Conservation (phyloP, 2,113 vertebrate species). For the Aphyosemion australe region DNA sequence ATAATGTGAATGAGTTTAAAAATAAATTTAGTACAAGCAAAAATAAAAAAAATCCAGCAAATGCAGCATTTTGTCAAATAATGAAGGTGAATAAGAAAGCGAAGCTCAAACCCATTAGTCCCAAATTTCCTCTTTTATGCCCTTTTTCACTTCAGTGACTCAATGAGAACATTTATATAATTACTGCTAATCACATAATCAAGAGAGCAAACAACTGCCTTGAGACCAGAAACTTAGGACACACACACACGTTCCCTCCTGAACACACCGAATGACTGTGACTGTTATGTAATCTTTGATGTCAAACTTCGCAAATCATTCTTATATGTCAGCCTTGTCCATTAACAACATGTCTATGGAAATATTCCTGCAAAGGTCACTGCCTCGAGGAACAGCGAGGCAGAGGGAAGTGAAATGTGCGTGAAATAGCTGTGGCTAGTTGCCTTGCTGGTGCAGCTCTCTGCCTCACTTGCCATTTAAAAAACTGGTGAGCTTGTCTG, state of each 20-base stretch:
- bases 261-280: slow-evolving; percentile 39
- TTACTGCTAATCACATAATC: slow-evolving; percentile 51
- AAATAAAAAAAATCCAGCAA: neutral
- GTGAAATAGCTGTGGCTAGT: slow-evolving; percentile 69
- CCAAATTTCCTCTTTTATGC: slow-evolving; percentile 13
- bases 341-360: slow-evolving; percentile 76
- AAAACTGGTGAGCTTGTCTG: slow-evolving; percentile 71
- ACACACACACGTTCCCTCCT: slow-evolving; percentile 13
- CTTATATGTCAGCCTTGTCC: slow-evolving; percentile 73
- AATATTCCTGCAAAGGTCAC: slow-evolving; percentile 79
- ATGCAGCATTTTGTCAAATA: neutral
- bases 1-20: too few relatives aligned
- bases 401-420: slow-evolving; percentile 62
- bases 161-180: slow-evolving; percentile 51
- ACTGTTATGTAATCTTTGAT: slow-evolving; percentile 63
- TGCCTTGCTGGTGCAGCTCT: slow-evolving; percentile 67
- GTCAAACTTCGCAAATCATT: slow-evolving; percentile 61
- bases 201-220: slow-evolving; percentile 44
- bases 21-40: too few relatives aligned
- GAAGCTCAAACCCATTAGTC: neutral
- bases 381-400: slow-evolving; percentile 64
- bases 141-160: slow-evolving; percentile 16
- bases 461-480: slow-evolving; percentile 78
- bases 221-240: slow-evolving; percentile 36
- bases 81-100: neutral